Conservation (phyloP, 2,888 invertebrate genomes). For the Megalurothrips usitatus region DNA sequence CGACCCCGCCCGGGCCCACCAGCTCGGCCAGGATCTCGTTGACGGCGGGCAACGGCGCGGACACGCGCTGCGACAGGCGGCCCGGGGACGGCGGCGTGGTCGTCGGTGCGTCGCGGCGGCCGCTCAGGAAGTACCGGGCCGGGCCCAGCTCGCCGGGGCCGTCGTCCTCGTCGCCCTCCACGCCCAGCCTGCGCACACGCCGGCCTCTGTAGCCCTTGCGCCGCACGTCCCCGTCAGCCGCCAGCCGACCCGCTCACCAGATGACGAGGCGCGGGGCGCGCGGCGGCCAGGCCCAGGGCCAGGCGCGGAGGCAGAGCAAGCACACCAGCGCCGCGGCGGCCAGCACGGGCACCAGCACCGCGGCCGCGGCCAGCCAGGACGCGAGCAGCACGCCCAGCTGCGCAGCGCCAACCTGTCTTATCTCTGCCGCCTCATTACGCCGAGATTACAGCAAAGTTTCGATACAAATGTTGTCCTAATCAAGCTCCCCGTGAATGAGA, state of each 20-base stretch:
- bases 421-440: too few species aligned
- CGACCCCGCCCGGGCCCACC: not conserved
- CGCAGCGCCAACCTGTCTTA: not conserved
- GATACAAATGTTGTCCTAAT: too few species aligned
- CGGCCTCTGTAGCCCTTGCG: not conserved
- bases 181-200: not conserved
- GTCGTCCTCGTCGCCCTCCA: not conserved
- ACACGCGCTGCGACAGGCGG: not conserved
- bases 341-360: not conserved
- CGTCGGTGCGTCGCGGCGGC: not conserved
- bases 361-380: not conserved
- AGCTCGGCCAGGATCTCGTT: not conserved
- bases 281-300: not conserved
- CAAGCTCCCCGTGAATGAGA: too few species aligned
- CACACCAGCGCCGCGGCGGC: not conserved
- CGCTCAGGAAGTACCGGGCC: conserved; percentile 3
- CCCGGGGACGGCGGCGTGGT: not conserved
- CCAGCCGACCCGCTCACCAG: not conserved
- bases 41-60: not conserved
- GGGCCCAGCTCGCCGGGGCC: conserved; percentile 8
- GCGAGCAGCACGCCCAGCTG: not conserved
- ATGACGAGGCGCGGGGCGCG: not conserved
- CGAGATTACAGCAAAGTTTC: too few species aligned
- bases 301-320: not conserved
- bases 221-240: too few species aligned